Base-by-base conservation (phyloP, 2,888 invertebrate species). In the Mesodorylaimus sp. region DNA sequence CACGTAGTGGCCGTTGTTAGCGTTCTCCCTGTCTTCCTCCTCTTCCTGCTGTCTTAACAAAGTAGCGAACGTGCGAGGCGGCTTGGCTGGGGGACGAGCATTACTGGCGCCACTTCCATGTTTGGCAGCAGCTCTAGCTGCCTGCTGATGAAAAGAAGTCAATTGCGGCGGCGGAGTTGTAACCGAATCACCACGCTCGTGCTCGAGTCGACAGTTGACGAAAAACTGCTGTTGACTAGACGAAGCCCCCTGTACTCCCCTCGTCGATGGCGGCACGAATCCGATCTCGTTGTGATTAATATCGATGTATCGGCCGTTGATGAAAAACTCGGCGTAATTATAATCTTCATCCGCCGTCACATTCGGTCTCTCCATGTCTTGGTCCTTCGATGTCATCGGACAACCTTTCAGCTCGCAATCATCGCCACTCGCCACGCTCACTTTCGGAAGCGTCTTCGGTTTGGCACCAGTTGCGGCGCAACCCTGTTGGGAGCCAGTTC, bases 231-330 rank as follows among this genome's bases (percentile, higher is more conserved):
- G n/a, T n/a, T n/a, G n/a, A 32, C 32, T 32, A 16, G 32, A 32
- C 32, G 32, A 21, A n/a, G n/a, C n/a, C n/a, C n/a, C n/a, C n/a
- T n/a, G n/a, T n/a, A n/a, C n/a, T n/a, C n/a, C n/a, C n/a, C n/a
- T n/a, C n/a, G n/a, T n/a, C 47, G 48, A 47, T 28, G 52, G 53
- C 23, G 59, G 55, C 29, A 52, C 54, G 42, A 50, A 58, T 21
- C 58, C 54, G 42, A 65, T 59, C 49, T 64, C 64, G 52, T 65
- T 65, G 52, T 65, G 62, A 50, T 65, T 65, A 29, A 64, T 55
- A 53, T 65, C 65, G 28, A 61, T 53, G 45, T 60, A 59, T 28
- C 50, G 47, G 2, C 60, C 60, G 41, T 61, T 49, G 25, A 56
- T 23, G 43, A 56, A 61, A 28, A 46, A 47, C 48, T 61, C 59